Base-by-base conservation (phyloP, 2,888 invertebrate genomes). In the Callyntrura sp. region DNA sequence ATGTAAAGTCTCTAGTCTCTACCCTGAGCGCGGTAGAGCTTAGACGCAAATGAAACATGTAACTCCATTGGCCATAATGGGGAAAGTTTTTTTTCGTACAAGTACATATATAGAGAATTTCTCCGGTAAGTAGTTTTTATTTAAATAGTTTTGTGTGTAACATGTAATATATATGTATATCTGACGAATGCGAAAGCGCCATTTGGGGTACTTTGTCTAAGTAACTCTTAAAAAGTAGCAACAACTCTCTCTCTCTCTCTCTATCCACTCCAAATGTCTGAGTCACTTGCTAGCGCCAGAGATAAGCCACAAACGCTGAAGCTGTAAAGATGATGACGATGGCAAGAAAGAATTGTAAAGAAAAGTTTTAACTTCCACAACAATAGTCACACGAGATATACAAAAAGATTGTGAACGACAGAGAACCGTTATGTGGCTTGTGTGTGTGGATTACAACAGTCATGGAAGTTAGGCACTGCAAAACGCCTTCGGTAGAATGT, bases 81-180 rank as follows among this genome's bases (percentile, higher is more conserved):
- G 55, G 8, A 84, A 84, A 84, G 84, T 84, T 84, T 81, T 51
- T 76, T 81, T 76, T 35, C 35, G 43, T 23, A 62, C 60, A 60
- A 60, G 20, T 23, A 51, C 9, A 45, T 81, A 60, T n/a, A 45
- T 60, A 76, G 17, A 62, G 20, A 20, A 70, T 45, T 70, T 45
- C 9, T 1, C 0, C 6, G 35, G 35, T 9, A 23, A 76, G 51
- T 28, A 76, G 25, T 51, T 76, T 48, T 76, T 28, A 51, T 51
- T 76, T 25, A 51, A 14, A 6, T 23, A 48, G 73, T 23, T 43
- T 35, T 45, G n/a, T n/a, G 12, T 28, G 25, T n/a, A 4, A n/a
- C 17, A 28, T 28, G 12, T 9, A 60, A 60, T 1, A 8, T n/a
- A 60, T 1, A 20, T 62, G 62, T 62, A 62, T 25, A 25, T 62